Evolutionary conservation across 64 coral and sea anemone species (phyloP), one percentile per base, ranked within the genome.

Genomic region (Montipora cactus): DNA sequence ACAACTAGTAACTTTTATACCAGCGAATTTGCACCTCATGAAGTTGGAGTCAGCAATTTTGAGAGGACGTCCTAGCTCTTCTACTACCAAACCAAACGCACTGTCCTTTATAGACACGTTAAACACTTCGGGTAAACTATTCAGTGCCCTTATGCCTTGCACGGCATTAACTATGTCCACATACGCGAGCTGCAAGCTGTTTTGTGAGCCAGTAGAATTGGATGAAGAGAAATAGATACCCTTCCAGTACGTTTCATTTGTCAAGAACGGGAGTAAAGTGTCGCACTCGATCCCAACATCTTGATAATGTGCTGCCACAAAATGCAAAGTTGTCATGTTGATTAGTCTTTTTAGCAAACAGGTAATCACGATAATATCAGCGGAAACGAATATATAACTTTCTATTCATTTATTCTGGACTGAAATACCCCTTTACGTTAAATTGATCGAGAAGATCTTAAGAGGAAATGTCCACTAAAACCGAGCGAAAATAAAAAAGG

Each of bases 201-300:
- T 61, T 10, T 82, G 22, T 16, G 8, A 10, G 4, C 53, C 20
- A 14, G 87, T 28, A 11, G 79, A 75, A 50, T 88, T 66, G 18
- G 55, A 58, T 28, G 79, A 49, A 3, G 57, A 10, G 53, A 91
- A 96, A 16, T 89, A 49, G 12, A 96, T 89, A 4, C 95, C 95
- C 11, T 49, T 90, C 95, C 95, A 96, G 62, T 78, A 92, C 0
- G 77, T 13, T 13, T 44, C 87, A 10, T 55, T 68, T 7, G 47
- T 46, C 25, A 88, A 49, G 3, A 93, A 76, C 53, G 90, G 14
- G 3, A 84, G 28, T 7, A 90, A 57, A 6, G 59, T 89, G 51
- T 90, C 23, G 46, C 95, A 96, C 81, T 96, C 90, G 19, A 96
- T 73, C 37, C 90, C 95, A 84, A 96, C 45, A 77, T 96, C 95